Evolutionary conservation across 2,888 invertebrate species (phyloP).

Genomic region (Drosophila helvetica): DNA sequence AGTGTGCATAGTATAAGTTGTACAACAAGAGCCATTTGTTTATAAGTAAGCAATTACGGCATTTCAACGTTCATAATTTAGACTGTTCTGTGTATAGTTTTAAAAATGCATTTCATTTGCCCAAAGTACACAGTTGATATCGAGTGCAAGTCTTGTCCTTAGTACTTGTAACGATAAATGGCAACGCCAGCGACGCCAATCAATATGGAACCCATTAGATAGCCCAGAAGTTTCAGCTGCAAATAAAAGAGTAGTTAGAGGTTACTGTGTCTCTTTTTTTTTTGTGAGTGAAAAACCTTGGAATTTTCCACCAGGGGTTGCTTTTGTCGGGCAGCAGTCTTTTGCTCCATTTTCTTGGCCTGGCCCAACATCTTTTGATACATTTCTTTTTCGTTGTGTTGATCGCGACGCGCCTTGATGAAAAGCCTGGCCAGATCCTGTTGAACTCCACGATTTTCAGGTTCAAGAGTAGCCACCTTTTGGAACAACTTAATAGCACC

Average conservation of each 20-base stretch:
- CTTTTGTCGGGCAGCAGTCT: constrained; percentile 76
- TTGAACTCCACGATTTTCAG: constrained; percentile 87
- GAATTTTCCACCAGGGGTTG: constrained; percentile 80
- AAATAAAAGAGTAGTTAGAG: constrained; percentile 27
- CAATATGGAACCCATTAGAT: constrained; percentile 87
- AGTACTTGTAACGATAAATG: constrained; percentile 89
- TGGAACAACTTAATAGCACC: constrained; percentile 88
- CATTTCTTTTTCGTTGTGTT: constrained; percentile 87
- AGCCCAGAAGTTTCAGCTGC: constrained; percentile 83
- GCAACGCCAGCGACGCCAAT: constrained; percentile 90
- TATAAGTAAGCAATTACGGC: constrained; percentile 49
- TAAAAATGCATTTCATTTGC: constrained; percentile 68
- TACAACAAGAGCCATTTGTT: constrained; percentile 39
- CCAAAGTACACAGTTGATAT: constrained; percentile 52
- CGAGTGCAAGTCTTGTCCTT: constrained; percentile 30
- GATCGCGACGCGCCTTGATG: constrained; percentile 86
- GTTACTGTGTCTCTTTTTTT: not conserved
- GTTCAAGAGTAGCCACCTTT: constrained; percentile 87
- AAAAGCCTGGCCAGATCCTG: constrained; percentile 86
- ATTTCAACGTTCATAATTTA: constrained; percentile 65
- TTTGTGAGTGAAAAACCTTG: constrained; percentile 63
- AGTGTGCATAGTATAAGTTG: constrained; percentile 52
- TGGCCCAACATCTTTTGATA: constrained; percentile 88
- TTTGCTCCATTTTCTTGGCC: constrained; percentile 84
- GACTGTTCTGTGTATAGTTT: constrained; percentile 43